Evolutionary conservation across 2,113 vertebrate genomes (phyloP).

Genomic region (Sardina pilchardus): DNA sequence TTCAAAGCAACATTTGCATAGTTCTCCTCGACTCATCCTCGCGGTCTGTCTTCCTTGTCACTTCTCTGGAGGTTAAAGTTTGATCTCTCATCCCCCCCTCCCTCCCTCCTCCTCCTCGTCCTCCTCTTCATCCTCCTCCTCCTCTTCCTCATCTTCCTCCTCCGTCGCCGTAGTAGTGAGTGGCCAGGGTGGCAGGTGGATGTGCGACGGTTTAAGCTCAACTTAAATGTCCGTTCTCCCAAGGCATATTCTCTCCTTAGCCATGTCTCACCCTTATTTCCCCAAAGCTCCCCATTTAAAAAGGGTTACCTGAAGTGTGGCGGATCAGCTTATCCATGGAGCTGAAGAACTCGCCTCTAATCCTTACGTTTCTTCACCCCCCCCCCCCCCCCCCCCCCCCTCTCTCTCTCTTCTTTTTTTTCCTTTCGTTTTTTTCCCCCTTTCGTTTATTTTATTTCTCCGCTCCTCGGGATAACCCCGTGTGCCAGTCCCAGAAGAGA

Average conservation of each 20-base stretch:
- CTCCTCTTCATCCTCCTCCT: background rate
- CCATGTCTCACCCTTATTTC: slow-evolving; percentile 35
- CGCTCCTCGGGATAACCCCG: slow-evolving; percentile 21
- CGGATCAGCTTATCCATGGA: slow-evolving; percentile 50
- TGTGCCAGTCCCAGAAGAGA: slow-evolving; percentile 46
- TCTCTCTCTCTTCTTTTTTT: background rate
- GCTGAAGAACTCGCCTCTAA: slow-evolving; percentile 50
- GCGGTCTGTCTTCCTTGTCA: background rate
- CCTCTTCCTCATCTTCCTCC: background rate
- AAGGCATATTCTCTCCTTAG: slow-evolving; percentile 36
- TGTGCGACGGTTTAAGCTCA: slow-evolving; percentile 27
- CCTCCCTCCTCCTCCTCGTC: background rate
- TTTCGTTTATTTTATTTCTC: background rate
- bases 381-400: background rate
- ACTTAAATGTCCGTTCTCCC: slow-evolving; percentile 36
- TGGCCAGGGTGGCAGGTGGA: slow-evolving; percentile 9
- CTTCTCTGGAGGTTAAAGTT: slow-evolving; percentile 19
- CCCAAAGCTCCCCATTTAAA: slow-evolving; percentile 43
- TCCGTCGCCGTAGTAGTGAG: background rate
- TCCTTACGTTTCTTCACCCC: slow-evolving; percentile 31
- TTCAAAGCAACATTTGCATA: slow-evolving; percentile 30
- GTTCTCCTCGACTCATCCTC: slow-evolving; percentile 21
- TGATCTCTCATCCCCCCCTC: slow-evolving; percentile 22
- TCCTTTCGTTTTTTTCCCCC: background rate
- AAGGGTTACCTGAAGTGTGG: slow-evolving; percentile 51